Base-by-base conservation (phyloP, 2,113 vertebrate genomes). In the Rafetus swinhoei region DNA sequence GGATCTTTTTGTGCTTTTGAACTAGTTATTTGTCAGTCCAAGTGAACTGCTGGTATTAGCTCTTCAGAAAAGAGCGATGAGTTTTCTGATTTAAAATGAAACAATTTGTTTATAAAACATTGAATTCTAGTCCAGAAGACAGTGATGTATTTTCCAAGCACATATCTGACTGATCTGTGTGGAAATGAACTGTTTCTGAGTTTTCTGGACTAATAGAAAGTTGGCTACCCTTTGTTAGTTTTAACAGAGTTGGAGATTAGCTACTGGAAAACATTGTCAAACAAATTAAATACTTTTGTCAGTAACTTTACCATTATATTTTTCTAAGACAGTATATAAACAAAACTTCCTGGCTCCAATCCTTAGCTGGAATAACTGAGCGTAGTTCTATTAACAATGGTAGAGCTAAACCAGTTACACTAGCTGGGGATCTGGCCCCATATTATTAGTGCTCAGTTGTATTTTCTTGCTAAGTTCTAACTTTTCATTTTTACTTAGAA, bases 91-190 rank as follows among this genome's bases (percentile, higher is more conserved):
- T 85, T 79, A 57, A 50, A 11, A 90, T 92, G 3, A 84, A 92
- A 45, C 82, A 1, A 60, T 25, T 79, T 56, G 60, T 89, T 90
- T 79, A 9, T 22, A 65, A 56, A 74, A 9, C 55, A 19, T 69
- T 14, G 19, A 84, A 14, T 18, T 87, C 1, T 82, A 14, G 50
- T 62, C 93, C 86, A 87, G 93, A 95, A 95, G 96, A 93, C 88
- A 52, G 14, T 95, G 96, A 85, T 95, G 81, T 91, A 6, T 97
- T 97, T 94, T 97, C 95, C 96, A 97, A 97, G 94, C 84, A 96
- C 81, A 88, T 94, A 95, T 88, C 96, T 96, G 90, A 95, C 76
- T 86, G 24, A 55, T 95, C 88, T 84, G 60, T 97, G 81, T 95
- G 74, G 81, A 96, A 98, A 89, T 77, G 50, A 91, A 35, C 11